A percentile compares a stretch with the other conserved stretches of the same genome.
Evolutionary conservation across 2,797 vertebrate genomes (phyloP).

Genomic region (Ptychadena robeensis): DNA sequence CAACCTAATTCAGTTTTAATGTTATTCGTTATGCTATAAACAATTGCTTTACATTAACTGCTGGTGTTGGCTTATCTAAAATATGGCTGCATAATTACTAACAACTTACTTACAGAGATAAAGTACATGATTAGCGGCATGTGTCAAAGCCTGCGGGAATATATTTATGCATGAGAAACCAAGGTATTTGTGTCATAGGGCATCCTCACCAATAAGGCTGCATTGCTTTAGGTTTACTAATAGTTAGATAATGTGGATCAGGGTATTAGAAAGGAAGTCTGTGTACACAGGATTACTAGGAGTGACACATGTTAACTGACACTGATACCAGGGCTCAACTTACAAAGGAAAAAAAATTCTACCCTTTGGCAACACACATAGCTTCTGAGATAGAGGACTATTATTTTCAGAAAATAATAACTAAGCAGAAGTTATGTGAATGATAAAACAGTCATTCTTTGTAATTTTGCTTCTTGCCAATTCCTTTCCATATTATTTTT

Average conservation of each 20-base stretch:
- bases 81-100: not conserved
- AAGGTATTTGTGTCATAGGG: not conserved
- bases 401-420: not conserved
- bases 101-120: not conserved
- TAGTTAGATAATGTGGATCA: not conserved
- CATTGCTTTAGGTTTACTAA: not conserved
- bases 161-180: not conserved
- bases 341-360: constrained; percentile 22
- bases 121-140: not conserved
- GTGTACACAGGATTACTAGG: constrained; percentile 17
- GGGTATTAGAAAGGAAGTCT: not conserved
- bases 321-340: not conserved
- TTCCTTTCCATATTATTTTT: too few species aligned
- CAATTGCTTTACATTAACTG: too few species aligned
- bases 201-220: constrained; percentile 1
- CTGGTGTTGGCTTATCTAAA: not conserved
- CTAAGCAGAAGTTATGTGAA: not conserved
- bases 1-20: too few species aligned
- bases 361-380: constrained; percentile 27
- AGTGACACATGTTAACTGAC: constrained; percentile 28
- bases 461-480: too few species aligned
- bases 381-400: not conserved
- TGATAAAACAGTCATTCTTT: not conserved
- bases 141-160: not conserved
- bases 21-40: not conserved